Evolutionary conservation across 2,888 invertebrate genomes (phyloP), one percentile per base, ranked within the genome.

Genomic region (Dynastes grantii): DNA sequence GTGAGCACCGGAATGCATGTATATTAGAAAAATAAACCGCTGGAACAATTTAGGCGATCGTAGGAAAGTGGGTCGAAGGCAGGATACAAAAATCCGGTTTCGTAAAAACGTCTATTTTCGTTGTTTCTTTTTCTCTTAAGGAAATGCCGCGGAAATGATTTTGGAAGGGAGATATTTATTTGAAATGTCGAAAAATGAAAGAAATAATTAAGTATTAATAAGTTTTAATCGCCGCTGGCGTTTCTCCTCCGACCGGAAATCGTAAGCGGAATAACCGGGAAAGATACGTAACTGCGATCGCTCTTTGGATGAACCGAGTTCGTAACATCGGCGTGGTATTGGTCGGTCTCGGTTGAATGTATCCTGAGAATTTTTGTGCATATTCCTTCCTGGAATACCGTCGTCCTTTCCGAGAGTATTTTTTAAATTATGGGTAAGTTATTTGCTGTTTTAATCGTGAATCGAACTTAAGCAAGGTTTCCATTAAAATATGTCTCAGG

Each of bases 71-170:
- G 78, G 78, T 76, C 78, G 68, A 16, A n/a, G 45, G 55, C 76
- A 75, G 78, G 78, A 79, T 76, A 79, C 76, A 76, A 70, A 76
- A 79, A 76, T 79, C 78, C 78, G 78, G 78, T 79, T 79, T 75
- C 76, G 78, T 79, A 79, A 78, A 68, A 63, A 58, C 75, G 45
- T 76, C 76, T 79, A 79, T 79, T 79, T 79, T 65, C 37, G 78
- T 58, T 70, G 32, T 67, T 45, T 55, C 58, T 49, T 45, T 61
- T 61, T 22, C 45, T 75, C 40, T 61, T 61, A 61, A 45, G 40
- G 29, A 27, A 40, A 73, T n/a, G 37, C 40, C 40, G 63, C 45
- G 61, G 61, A 61, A 40, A 61, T 22, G 22, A 61, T 22, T 61
- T 58, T 29, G 63, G 58, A 61, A 61, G 73, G 73, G 73, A 49